Conservation (phyloP, 2,888 invertebrate species). For the Hirudinaria manillensis region DNA sequence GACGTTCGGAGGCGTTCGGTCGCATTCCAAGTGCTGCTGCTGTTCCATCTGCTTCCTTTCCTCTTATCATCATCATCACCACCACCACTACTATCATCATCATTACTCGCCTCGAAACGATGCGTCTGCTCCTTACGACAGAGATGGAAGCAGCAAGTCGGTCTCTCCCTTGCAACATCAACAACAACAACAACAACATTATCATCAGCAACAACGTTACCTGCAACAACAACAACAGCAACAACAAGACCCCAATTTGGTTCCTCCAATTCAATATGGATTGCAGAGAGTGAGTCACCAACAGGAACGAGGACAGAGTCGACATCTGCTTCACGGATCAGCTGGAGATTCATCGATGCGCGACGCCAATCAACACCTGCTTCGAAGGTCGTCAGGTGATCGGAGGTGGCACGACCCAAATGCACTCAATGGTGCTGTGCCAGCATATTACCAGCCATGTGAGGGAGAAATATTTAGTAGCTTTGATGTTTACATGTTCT, state of each 20-base stretch:
- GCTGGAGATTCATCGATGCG: too few relatives aligned
- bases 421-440: too few relatives aligned
- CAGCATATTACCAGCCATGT: too few relatives aligned
- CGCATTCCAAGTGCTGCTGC: conserved; percentile 13
- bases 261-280: too few relatives aligned
- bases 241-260: not conserved
- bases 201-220: not conserved
- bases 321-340: too few relatives aligned
- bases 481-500: too few relatives aligned
- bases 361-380: too few relatives aligned
- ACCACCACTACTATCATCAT: not conserved
- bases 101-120: not conserved
- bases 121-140: not conserved
- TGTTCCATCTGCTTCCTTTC: conserved; percentile 7
- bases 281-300: too few relatives aligned
- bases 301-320: too few relatives aligned
- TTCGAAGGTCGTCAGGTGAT: too few relatives aligned
- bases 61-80: not conserved
- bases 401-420: too few relatives aligned
- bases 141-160: not conserved
- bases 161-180: not conserved
- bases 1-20: not conserved
- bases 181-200: not conserved
- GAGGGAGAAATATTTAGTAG: too few relatives aligned
- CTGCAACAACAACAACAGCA: not conserved